Evolutionary conservation across 2,797 vertebrate genomes (phyloP).

Genomic region (Loriculus beryllinus): DNA sequence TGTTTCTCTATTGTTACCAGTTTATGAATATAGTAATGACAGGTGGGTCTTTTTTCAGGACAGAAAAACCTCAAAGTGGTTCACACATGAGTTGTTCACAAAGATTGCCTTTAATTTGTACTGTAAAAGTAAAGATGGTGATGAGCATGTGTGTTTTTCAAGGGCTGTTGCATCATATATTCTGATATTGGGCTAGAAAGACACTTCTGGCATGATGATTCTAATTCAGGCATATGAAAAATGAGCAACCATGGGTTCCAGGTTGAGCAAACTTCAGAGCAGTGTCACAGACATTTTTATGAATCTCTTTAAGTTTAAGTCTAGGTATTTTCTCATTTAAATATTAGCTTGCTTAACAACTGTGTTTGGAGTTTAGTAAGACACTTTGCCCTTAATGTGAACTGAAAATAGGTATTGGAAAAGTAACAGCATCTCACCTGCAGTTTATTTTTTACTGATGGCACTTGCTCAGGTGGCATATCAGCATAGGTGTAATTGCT

Average conservation of each 20-base stretch:
- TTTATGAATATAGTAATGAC: background rate
- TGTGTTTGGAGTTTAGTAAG: background rate
- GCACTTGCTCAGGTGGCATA: background rate
- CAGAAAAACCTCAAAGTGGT: background rate
- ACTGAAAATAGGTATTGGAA: background rate
- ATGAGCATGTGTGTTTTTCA: background rate
- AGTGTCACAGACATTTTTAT: background rate
- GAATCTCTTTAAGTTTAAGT: background rate
- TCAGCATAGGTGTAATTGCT: constrained; percentile 18
- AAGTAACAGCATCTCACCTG: background rate
- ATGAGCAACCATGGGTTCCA: background rate
- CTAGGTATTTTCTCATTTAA: background rate
- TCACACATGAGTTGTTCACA: background rate
- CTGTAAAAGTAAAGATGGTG: background rate
- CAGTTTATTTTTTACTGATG: constrained; percentile 3
- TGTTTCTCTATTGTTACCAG: background rate
- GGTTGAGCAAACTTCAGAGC: background rate
- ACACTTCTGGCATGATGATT: background rate
- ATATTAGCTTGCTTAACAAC: background rate
- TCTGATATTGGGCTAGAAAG: background rate
- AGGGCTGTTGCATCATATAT: background rate
- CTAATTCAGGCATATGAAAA: background rate
- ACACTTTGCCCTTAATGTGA: background rate
- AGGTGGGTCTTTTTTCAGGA: background rate
- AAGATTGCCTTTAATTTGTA: background rate